These are phyloP conservation scores for Struthio camelus DNA, from an alignment of 2,113 vertebrate genomes.

Conservation along the genomic window DNA sequence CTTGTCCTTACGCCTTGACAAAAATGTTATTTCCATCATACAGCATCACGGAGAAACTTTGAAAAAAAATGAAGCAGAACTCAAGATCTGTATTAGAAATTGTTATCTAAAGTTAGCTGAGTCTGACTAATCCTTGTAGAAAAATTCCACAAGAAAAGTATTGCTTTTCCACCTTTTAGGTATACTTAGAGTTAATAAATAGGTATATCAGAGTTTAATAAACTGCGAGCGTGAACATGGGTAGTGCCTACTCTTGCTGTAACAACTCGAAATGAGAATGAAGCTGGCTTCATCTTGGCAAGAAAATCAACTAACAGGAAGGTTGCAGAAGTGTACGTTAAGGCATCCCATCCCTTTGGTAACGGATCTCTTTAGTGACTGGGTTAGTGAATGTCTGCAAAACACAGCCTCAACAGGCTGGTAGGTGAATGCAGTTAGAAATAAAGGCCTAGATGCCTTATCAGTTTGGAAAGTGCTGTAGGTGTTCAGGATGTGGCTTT, in stretches of 20 bases:
- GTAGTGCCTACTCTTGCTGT: background rate
- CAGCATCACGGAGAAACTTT: background rate
- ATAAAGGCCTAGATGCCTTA: background rate
- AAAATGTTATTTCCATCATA: background rate
- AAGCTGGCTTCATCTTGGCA: background rate
- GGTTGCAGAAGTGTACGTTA: background rate
- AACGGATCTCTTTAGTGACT: background rate
- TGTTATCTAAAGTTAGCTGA: background rate
- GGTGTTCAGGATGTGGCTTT: background rate
- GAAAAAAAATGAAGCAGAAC: background rate
- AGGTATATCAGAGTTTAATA: background rate
- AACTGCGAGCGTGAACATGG: background rate
- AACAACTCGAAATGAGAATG: background rate
- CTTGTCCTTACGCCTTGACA: rapidly evolving
- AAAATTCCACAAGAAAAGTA: background rate
- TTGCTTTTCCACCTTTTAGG: background rate
- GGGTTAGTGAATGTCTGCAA: background rate
- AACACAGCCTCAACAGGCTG: rapidly evolving
- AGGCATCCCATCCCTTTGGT: rapidly evolving
- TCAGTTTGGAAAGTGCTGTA: rapidly evolving
- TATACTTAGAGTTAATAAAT: background rate
- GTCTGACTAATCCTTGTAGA: background rate
- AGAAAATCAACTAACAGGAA: background rate
- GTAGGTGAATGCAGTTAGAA: background rate
- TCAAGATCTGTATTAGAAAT: background rate